These are phyloP conservation scores for Gerris lacustris DNA, from an alignment of 2,888 invertebrate genomes.

Conservation along the genomic window DNA sequence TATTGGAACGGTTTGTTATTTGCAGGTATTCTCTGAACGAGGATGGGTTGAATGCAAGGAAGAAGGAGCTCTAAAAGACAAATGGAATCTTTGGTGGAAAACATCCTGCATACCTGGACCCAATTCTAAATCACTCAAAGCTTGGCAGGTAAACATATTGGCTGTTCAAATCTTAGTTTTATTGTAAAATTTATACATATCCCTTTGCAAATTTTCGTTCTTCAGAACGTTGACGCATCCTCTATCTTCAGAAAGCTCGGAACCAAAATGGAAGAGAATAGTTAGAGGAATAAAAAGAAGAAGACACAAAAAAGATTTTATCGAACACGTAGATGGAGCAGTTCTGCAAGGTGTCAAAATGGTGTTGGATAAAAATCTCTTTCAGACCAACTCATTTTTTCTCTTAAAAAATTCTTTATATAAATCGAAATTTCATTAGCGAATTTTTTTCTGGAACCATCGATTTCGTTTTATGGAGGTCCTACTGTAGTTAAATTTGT, in stretches of 20 bases:
- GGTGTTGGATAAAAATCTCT: too few species aligned
- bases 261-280: background rate
- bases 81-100: conserved; percentile 80
- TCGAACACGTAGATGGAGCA: too few species aligned
- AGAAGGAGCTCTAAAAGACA: conserved; percentile 43
- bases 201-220: conserved; percentile 6
- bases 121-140: conserved; percentile 43
- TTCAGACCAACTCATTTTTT: too few species aligned
- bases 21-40: conserved; percentile 43
- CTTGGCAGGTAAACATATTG: conserved; percentile 23
- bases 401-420: too few species aligned
- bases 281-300: too few species aligned
- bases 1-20: too few species aligned
- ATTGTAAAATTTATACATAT: background rate
- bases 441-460: too few species aligned
- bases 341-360: too few species aligned
- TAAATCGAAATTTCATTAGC: too few species aligned
- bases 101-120: conserved; percentile 59
- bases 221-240: background rate
- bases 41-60: conserved; percentile 68
- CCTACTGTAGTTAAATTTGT: too few species aligned
- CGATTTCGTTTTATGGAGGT: too few species aligned
- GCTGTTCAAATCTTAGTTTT: conserved; percentile 6
- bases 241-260: background rate
- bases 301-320: too few species aligned